Percentiles rank a stretch among this genome's conserved stretches.
phyloP scores from a whole-genome alignment of 2,888 invertebrate genomes.

The Epinotia nisella region DNA sequence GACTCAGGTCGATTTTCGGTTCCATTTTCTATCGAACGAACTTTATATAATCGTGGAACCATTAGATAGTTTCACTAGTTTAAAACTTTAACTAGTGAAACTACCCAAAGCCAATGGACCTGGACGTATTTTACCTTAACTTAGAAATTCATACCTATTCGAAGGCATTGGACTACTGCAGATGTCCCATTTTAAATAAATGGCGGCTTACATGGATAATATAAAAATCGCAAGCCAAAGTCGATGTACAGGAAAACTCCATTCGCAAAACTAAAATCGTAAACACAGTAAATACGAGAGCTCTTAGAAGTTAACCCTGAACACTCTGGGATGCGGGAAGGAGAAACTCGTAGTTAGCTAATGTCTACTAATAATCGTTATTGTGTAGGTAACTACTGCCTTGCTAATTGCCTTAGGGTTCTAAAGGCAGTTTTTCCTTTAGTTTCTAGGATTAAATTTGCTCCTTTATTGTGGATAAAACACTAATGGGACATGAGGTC shows the following conservation, averaged over 20 bases:
- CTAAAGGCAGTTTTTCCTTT: slow-evolving; percentile 39
- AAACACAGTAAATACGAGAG: slow-evolving; percentile 51
- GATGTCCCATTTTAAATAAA: not conserved
- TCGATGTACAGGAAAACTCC: slow-evolving; percentile 16
- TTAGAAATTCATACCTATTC: too few relatives aligned
- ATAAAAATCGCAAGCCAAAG: not conserved
- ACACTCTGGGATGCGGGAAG: slow-evolving; percentile 56
- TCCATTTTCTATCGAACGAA: too few relatives aligned
- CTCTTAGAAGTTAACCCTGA: slow-evolving; percentile 64
- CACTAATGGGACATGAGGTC: not conserved
- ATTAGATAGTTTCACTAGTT: too few relatives aligned
- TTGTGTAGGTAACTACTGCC: slow-evolving; percentile 71
- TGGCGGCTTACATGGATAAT: not conserved
- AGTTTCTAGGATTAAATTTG: not conserved
- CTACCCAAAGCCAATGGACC: too few relatives aligned
- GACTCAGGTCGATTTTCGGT: too few relatives aligned
- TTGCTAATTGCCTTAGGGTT: slow-evolving; percentile 71
- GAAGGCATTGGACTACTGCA: too few relatives aligned
- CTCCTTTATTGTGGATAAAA: not conserved
- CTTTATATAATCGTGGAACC: too few relatives aligned
- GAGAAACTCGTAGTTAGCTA: slow-evolving; percentile 67
- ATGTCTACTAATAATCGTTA: slow-evolving; percentile 77
- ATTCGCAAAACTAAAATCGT: slow-evolving; percentile 49
- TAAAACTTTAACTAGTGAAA: too few relatives aligned
- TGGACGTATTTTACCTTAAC: too few relatives aligned